Conservation (phyloP, 2,888 invertebrate genomes). For the Cephonodes hylas region DNA sequence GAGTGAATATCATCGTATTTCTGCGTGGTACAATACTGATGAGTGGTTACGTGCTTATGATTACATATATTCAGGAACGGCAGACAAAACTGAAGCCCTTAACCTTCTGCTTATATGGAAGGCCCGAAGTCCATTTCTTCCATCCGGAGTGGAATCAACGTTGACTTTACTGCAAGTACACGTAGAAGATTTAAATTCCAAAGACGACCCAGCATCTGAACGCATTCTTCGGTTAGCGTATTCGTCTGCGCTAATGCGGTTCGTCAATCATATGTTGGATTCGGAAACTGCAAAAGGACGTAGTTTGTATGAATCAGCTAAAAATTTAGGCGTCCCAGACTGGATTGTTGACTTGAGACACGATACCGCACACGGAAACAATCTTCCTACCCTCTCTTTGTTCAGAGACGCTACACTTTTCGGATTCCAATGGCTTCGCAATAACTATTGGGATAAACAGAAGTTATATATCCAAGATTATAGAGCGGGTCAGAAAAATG, state of each 20-base stretch:
- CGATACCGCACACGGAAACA: conserved; percentile 87
- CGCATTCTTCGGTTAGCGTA: conserved; percentile 81
- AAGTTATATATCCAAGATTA: conserved; percentile 72
- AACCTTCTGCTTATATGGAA: conserved; percentile 80
- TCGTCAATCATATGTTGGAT: conserved; percentile 83
- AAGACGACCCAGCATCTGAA: conserved; percentile 43
- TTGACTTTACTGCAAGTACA: conserved; percentile 78
- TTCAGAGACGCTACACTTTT: conserved; percentile 83
- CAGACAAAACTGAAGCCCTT: conserved; percentile 64
- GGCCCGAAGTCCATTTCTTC: conserved; percentile 76
- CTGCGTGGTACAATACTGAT: conserved; percentile 67
- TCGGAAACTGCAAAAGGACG: conserved; percentile 75
- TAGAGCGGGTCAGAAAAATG: conserved; percentile 44
- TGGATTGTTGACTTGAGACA: conserved; percentile 91
- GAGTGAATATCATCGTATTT: conserved; percentile 55
- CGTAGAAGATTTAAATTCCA: conserved; percentile 51
- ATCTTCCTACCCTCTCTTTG: conserved; percentile 83
- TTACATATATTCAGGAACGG: conserved; percentile 59
- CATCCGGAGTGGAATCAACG: conserved; percentile 83
- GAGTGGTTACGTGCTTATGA: conserved; percentile 80
- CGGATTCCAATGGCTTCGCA: conserved; percentile 85
- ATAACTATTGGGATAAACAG: conserved; percentile 84
- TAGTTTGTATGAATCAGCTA: conserved; percentile 81
- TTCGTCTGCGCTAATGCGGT: conserved; percentile 84
- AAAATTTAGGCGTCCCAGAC: conserved; percentile 85